Evolutionary conservation across 1,140 invertebrate species (phyloP), one percentile per base, ranked within the genome.

Genomic region (Pogonognathellus flavescens): DNA sequence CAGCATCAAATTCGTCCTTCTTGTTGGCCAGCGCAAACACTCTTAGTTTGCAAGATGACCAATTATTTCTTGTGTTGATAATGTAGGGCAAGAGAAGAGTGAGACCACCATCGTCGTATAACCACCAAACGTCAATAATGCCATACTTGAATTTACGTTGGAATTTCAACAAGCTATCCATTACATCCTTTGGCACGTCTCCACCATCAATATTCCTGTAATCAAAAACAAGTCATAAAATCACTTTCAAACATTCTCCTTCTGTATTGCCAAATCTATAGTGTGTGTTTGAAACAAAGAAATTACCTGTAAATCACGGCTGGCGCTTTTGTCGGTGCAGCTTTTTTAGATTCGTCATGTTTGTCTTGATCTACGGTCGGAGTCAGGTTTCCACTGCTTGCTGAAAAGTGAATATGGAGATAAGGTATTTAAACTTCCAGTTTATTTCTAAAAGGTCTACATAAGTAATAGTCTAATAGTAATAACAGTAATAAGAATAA

Each of bases 71-170:
- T 9, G 95, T 97, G 66, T 95, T 96, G 82, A 99, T 94, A 70
- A 99, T 97, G 89, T 98, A 97, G 0, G 97, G 96, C 81, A 97
- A 91, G 14, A 97, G 91, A 4, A 97, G 91, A 0, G 96, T 96
- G 66, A 97, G 92, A 59, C 95, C 94, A 57, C 85, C 85, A 41
- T 86, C 85, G 25, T 86, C 97, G 90, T 98, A 99, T 0, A 99
- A 91, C 98, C 98, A 99, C 97, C 97, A 99, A 7, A 99, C 97
- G 91, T 99, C 97, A 88, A 99, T 97, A 2, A 95, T 95, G 25
- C 95, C 95, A 88, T 94, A 94, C 86, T 94, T 93, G 86, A 94
- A 94, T 88, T 95, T 95, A 85, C 92, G 92, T 87, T 90, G 90
- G 86, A 91, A 91, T 82, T 86, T 87, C 4, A 94, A 94, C 41